A percentile compares a stretch with the other conserved stretches of the same genome.
These are phyloP conservation scores for Cyaniris semiargus DNA, from an alignment of 2,888 invertebrate species.

Conservation along the genomic window DNA sequence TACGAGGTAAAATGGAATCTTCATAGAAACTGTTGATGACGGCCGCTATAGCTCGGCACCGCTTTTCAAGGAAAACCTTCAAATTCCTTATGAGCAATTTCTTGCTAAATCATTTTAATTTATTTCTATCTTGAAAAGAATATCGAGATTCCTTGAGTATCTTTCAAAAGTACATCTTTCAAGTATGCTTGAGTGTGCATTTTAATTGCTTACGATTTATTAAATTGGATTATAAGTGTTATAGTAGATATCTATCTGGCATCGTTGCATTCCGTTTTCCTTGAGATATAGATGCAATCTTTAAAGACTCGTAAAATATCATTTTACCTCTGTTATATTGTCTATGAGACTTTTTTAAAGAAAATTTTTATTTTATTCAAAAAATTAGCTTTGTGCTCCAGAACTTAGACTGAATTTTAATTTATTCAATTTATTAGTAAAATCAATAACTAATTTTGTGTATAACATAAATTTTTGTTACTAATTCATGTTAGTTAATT, in stretches of 20 bases:
- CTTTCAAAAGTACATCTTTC: background rate
- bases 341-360: too few species aligned
- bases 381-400: too few species aligned
- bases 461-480: too few species aligned
- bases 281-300: background rate
- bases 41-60: background rate
- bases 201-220: conserved; percentile 13
- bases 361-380: too few species aligned
- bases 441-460: too few species aligned
- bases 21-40: background rate
- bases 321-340: too few species aligned
- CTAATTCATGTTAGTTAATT: too few species aligned
- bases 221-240: background rate
- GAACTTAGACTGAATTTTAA: too few species aligned
- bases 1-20: background rate
- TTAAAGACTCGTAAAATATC: too few species aligned
- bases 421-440: too few species aligned
- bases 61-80: background rate
- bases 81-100: background rate
- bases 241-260: too few species aligned
- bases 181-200: background rate
- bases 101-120: conserved; percentile 2
- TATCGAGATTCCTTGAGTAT: background rate
- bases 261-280: background rate
- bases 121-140: background rate